A percentile compares a stretch with the other conserved stretches of the same genome.
phyloP scores from a whole-genome alignment of 2,797 vertebrate species.

The Acrossocheilus wenchowensis region DNA sequence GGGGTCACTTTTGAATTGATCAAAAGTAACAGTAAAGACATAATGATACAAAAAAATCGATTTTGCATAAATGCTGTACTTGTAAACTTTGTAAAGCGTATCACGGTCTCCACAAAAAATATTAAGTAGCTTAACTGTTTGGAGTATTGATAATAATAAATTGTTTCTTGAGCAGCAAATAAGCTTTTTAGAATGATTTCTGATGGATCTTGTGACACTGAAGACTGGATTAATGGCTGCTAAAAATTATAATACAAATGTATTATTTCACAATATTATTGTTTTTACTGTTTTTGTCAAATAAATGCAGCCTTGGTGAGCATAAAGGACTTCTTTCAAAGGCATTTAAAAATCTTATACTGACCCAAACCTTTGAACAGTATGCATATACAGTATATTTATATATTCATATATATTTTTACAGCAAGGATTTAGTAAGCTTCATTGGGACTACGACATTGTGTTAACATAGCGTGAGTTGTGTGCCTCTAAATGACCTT shows the following conservation, averaged over 20 bases:
- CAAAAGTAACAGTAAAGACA: no score
- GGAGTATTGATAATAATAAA: neutral
- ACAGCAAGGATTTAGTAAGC: slow-evolving; percentile 9
- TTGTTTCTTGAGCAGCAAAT: no score
- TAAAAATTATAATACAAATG: neutral
- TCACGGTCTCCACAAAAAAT: neutral
- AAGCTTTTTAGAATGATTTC: no score
- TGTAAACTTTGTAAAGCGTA: no score
- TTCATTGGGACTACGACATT: neutral
- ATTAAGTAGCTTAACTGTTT: neutral
- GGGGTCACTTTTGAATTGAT: neutral
- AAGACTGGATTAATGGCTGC: no score
- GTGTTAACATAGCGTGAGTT: neutral
- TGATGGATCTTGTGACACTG: no score
- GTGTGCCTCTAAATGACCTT: neutral
- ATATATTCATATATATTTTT: slow-evolving; percentile 1
- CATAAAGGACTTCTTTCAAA: neutral
- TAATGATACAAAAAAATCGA: neutral
- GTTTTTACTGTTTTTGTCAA: neutral
- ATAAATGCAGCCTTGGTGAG: neutral
- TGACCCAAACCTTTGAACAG: neutral
- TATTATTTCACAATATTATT: neutral
- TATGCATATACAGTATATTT: neutral
- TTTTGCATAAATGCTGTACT: neutral
- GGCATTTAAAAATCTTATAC: neutral